Percentiles rank a stretch among this genome's conserved stretches.
Evolutionary conservation across 2,888 invertebrate genomes (phyloP).

Genomic region (Drosophila nr. perissopoda): DNA sequence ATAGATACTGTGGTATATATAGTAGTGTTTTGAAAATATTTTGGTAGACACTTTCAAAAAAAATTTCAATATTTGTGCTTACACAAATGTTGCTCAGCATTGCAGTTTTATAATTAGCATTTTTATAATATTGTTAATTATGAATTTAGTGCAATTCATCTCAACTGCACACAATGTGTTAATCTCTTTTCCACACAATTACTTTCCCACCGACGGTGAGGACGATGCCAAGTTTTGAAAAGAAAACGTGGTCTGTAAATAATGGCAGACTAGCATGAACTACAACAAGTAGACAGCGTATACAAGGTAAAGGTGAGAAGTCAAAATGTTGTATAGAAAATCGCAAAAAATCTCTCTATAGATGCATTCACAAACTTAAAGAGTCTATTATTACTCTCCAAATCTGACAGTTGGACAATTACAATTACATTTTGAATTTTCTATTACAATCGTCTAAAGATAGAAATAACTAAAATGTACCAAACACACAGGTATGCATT

Average conservation of each 20-base stretch:
- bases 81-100: conserved; percentile 11
- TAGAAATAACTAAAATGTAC: not conserved
- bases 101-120: conserved; percentile 22
- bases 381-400: not conserved
- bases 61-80: conserved; percentile 42
- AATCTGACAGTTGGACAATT: too few relatives aligned
- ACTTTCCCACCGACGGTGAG: not conserved
- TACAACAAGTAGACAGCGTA: not conserved
- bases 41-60: conserved; percentile 33
- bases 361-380: too few relatives aligned
- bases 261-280: not conserved
- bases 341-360: not conserved
- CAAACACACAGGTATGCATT: not conserved
- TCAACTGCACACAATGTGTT: conserved; percentile 30
- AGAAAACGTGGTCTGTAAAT: not conserved
- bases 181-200: conserved; percentile 41
- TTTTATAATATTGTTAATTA: conserved; percentile 22
- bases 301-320: not conserved
- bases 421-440: too few relatives aligned
- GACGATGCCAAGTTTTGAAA: conserved; percentile 3
- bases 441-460: not conserved
- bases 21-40: conserved; percentile 36
- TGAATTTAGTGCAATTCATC: conserved; percentile 25
- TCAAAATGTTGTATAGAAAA: too few relatives aligned
- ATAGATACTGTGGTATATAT: conserved; percentile 16